phyloP scores from a whole-genome alignment of 2,888 invertebrate species.

The Acronicta alni region DNA sequence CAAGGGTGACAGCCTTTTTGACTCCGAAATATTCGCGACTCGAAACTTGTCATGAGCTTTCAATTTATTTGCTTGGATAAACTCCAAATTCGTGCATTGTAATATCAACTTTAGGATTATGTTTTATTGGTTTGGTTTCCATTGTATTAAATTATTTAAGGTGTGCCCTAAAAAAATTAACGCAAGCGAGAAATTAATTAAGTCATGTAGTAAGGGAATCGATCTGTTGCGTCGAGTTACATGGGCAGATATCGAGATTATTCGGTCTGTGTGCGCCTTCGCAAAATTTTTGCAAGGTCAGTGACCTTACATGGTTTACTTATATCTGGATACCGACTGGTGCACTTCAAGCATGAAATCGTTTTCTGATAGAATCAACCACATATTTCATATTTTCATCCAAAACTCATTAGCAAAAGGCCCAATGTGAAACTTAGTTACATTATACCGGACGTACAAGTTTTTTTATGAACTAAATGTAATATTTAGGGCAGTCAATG shows the following conservation, averaged over 20 bases:
- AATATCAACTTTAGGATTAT: constrained; percentile 27
- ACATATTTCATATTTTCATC: neutral
- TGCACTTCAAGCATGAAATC: neutral
- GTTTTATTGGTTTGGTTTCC: constrained; percentile 12
- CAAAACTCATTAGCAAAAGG: neutral
- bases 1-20: constrained; percentile 57
- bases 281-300: constrained; percentile 52
- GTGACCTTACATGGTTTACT: constrained; percentile 38
- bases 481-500: constrained; percentile 21
- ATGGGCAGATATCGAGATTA: constrained; percentile 73
- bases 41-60: constrained; percentile 56
- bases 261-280: constrained; percentile 54
- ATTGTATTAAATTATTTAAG: constrained; percentile 8
- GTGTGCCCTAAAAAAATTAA: constrained; percentile 58
- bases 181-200: constrained; percentile 80
- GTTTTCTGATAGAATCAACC: neutral
- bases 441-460: neutral
- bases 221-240: constrained; percentile 80
- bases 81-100: constrained; percentile 15
- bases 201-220: constrained; percentile 78
- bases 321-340: neutral
- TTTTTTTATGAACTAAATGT: neutral
- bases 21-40: constrained; percentile 55
- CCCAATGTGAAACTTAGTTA: neutral
- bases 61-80: constrained; percentile 53